phyloP scores from a whole-genome alignment of 2,888 invertebrate species.

The Asteroscopus sphinx region DNA sequence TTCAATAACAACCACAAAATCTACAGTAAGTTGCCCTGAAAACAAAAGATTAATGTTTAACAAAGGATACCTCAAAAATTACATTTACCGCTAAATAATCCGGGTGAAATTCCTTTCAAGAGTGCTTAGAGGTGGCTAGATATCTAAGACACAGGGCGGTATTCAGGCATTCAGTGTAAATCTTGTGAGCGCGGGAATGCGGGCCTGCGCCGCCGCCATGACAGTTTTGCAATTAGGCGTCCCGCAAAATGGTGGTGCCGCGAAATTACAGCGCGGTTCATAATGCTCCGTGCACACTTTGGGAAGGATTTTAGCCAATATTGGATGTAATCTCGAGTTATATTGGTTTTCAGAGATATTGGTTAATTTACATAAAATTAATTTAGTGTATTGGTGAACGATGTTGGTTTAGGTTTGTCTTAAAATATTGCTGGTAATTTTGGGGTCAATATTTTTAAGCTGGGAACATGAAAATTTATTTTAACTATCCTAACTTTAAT shows the following conservation, averaged over 20 bases:
- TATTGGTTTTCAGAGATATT: constrained; percentile 42
- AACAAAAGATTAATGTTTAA: constrained; percentile 19
- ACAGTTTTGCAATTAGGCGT: constrained; percentile 75
- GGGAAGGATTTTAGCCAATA: constrained; percentile 53
- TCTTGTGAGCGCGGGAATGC: constrained; percentile 71
- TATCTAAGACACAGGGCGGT: constrained; percentile 70
- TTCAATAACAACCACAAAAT: background rate
- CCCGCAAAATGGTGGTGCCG: constrained; percentile 69
- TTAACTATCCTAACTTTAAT: too few relatives aligned
- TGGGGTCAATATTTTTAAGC: background rate
- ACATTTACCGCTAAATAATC: constrained; percentile 50
- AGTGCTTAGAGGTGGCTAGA: constrained; percentile 58
- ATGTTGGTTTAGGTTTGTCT: constrained; percentile 27
- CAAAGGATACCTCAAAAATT: constrained; percentile 47
- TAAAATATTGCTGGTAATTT: constrained; percentile 11
- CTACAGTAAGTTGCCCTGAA: background rate
- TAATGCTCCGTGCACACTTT: constrained; percentile 51
- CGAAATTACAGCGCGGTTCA: constrained; percentile 57
- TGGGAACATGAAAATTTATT: too few relatives aligned
- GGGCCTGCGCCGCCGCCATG: constrained; percentile 69
- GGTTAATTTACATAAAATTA: constrained; percentile 48
- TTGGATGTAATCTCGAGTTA: constrained; percentile 43
- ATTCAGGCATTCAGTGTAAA: constrained; percentile 72
- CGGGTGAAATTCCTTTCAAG: constrained; percentile 58
- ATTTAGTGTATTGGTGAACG: constrained; percentile 23